Conservation (phyloP, 2,797 vertebrate species). For the Tragopan temminckii region DNA sequence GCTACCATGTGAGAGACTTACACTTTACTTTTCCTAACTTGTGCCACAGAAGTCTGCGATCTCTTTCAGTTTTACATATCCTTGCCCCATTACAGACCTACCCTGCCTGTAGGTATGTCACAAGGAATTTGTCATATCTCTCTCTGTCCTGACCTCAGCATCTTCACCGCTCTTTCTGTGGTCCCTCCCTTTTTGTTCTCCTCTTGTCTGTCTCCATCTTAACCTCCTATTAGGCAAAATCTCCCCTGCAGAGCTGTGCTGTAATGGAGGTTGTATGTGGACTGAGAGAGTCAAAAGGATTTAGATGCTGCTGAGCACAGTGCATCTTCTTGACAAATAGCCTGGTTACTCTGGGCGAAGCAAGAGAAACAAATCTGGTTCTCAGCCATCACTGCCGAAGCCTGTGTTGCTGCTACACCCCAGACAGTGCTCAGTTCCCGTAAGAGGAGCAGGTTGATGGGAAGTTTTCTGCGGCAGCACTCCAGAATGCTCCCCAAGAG, state of each 20-base stretch:
- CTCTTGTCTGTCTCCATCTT: not conserved
- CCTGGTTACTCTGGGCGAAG: not conserved
- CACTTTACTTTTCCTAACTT: not conserved
- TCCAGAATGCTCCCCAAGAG: conserved; percentile 3
- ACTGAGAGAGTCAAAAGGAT: not conserved
- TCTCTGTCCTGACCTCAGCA: not conserved
- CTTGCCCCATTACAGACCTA: not conserved
- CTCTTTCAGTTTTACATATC: not conserved
- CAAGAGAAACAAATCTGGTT: not conserved
- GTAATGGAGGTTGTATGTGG: not conserved
- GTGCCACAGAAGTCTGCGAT: not conserved
- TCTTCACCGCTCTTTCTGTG: not conserved
- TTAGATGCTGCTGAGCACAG: not conserved
- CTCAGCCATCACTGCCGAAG: not conserved
- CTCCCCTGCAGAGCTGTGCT: not conserved
- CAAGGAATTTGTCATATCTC: not conserved
- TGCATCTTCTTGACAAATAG: not conserved
- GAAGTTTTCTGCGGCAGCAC: not conserved
- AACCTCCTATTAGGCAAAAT: not conserved
- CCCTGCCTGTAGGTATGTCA: not conserved
- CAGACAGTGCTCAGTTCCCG: not conserved
- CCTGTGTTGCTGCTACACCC: not conserved
- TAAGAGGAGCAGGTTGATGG: conserved; percentile 15
- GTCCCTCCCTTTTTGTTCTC: not conserved
- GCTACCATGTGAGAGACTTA: not conserved